A percentile compares a stretch with the other conserved stretches of the same genome.
These are phyloP conservation scores for Pseudolaguvia tuberculata DNA, from an alignment of 2,113 vertebrate species.

Conservation along the genomic window DNA sequence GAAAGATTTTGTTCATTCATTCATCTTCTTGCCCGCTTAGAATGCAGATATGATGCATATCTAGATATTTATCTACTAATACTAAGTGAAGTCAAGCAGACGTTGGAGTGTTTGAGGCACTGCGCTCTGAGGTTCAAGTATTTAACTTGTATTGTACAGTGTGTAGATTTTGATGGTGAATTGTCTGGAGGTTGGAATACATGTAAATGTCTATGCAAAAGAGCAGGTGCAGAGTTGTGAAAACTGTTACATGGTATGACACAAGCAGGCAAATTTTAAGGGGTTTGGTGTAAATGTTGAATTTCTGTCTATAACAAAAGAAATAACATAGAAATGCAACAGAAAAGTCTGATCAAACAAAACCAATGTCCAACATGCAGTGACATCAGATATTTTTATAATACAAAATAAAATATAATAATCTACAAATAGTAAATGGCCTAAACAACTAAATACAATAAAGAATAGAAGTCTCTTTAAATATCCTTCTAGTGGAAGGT, in stretches of 20 bases:
- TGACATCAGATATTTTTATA: neutral
- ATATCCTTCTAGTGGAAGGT: neutral
- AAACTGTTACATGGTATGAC: neutral
- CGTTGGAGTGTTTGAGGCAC: no score
- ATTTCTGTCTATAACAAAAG: neutral
- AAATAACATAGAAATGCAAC: no score
- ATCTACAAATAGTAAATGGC: neutral
- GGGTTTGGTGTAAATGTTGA: neutral
- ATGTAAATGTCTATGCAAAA: slow-evolving; percentile 10
- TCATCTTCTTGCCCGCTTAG: no score
- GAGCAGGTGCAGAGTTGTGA: slow-evolving; percentile 10
- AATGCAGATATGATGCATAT: no score
- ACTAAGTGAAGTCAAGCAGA: no score
- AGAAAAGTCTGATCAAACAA: neutral
- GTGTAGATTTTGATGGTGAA: neutral
- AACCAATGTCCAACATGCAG: neutral
- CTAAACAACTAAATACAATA: no score
- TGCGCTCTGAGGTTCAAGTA: no score
- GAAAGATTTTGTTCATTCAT: no score
- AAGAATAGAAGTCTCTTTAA: no score
- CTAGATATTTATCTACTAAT: no score
- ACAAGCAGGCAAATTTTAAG: neutral
- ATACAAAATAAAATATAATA: neutral
- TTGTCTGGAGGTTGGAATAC: neutral
- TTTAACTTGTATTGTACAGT: no score